Evolutionary conservation across 2,888 invertebrate genomes (phyloP).

Genomic region (Nebria brevicollis): DNA sequence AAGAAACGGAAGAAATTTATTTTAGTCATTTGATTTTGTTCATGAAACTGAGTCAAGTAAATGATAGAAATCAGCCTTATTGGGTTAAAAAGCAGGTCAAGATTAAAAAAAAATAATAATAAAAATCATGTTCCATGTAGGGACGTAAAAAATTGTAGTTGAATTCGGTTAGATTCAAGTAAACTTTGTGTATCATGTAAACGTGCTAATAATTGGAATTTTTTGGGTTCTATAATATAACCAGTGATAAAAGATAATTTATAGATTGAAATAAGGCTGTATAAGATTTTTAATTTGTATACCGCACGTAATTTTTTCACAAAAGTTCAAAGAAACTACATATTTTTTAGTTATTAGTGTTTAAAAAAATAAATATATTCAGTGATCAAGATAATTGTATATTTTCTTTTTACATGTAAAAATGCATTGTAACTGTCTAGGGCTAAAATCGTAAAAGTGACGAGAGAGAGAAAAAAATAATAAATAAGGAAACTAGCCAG

Average conservation of each 20-base stretch:
- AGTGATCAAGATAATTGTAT: constrained; percentile 5
- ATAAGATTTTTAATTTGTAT: constrained; percentile 30
- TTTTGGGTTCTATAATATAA: constrained; percentile 13
- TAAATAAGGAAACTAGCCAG: neutral
- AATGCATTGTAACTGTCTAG: constrained; percentile 45
- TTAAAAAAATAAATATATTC: constrained; percentile 30
- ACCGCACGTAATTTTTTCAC: constrained; percentile 42
- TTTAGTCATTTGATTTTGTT: constrained; percentile 36
- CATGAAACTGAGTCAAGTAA: constrained; percentile 28
- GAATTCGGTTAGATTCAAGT: constrained; percentile 3
- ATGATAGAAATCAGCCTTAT: constrained; percentile 42
- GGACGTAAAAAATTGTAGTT: neutral
- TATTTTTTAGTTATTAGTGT: constrained; percentile 24
- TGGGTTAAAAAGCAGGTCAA: constrained; percentile 14
- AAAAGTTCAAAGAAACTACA: constrained; percentile 43
- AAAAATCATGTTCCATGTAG: neutral
- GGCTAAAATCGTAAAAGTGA: constrained; percentile 20
- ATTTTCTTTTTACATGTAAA: constrained; percentile 40
- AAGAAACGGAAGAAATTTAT: constrained; percentile 24
- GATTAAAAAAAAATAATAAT: neutral
- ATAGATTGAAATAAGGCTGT: constrained; percentile 34
- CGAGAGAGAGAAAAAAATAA: neutral
- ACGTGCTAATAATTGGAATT: neutral
- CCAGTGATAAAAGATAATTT: constrained; percentile 13
- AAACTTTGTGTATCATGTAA: constrained; percentile 2